These are phyloP conservation scores for Cerceris ruficornis DNA, from an alignment of 2,888 invertebrate genomes.

Conservation along the genomic window DNA sequence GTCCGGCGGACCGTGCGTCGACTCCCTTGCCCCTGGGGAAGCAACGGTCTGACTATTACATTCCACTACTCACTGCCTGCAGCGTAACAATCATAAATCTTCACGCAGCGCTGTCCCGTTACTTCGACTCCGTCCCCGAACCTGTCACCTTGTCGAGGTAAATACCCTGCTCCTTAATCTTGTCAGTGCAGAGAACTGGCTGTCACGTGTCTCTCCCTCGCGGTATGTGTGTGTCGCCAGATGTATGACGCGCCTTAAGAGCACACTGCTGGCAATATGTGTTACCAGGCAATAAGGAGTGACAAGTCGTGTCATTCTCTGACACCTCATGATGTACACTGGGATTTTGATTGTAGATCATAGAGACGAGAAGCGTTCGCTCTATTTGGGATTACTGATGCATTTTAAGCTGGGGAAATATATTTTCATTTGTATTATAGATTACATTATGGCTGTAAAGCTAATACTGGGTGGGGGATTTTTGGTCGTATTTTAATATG, in stretches of 20 bases:
- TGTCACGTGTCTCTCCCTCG: slow-evolving; percentile 59
- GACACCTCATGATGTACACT: slow-evolving; percentile 15
- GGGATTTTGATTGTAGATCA: slow-evolving; percentile 13
- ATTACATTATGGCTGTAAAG: too few relatives aligned
- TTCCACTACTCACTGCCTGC: slow-evolving; percentile 59
- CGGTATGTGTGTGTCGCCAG: slow-evolving; percentile 36
- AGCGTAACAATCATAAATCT: slow-evolving; percentile 70
- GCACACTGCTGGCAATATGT: slow-evolving; percentile 37
- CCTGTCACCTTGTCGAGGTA: slow-evolving; percentile 69
- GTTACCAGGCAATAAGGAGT: slow-evolving; percentile 44
- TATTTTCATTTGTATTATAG: too few relatives aligned
- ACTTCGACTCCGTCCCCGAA: slow-evolving; percentile 63
- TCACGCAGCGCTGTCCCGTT: slow-evolving; percentile 56
- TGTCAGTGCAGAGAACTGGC: slow-evolving; percentile 60
- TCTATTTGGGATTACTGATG: too few relatives aligned
- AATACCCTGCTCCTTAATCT: slow-evolving; percentile 70
- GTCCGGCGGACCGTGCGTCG: slow-evolving; percentile 62
- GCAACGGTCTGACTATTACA: slow-evolving; percentile 69
- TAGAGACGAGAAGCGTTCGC: neutral
- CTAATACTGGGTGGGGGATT: too few relatives aligned
- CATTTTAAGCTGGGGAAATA: too few relatives aligned
- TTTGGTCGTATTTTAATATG: too few relatives aligned
- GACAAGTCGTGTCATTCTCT: slow-evolving; percentile 34
- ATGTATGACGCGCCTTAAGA: slow-evolving; percentile 37
- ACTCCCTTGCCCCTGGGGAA: slow-evolving; percentile 60